Conservation (phyloP, 2,888 invertebrate species). For the Drosophila quinaria region DNA sequence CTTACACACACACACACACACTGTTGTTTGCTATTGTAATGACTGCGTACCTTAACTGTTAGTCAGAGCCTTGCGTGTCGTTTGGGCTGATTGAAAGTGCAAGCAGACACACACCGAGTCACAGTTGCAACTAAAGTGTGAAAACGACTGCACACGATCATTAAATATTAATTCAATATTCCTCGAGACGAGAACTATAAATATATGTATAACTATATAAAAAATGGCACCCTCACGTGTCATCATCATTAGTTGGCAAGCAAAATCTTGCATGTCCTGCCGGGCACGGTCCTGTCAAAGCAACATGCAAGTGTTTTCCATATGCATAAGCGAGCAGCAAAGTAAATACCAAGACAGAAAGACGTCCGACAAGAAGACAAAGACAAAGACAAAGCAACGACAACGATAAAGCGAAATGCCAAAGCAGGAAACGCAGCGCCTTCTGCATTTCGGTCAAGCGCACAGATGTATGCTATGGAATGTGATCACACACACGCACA, state of each 20-base stretch:
- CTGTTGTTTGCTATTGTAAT: slow-evolving; percentile 60
- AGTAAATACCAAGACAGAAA: slow-evolving; percentile 48
- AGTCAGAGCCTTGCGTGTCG: slow-evolving; percentile 66
- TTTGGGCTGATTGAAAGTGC: slow-evolving; percentile 68
- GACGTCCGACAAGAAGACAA: slow-evolving; percentile 21
- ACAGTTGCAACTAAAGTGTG: slow-evolving; percentile 65
- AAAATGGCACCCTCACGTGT: slow-evolving; percentile 4
- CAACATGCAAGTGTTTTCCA: slow-evolving; percentile 29
- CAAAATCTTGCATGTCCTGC: slow-evolving; percentile 60
- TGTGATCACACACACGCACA: slow-evolving; percentile 33
- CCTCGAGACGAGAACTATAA: slow-evolving; percentile 4
- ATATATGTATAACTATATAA: slow-evolving; percentile 9
- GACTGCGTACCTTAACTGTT: slow-evolving; percentile 37
- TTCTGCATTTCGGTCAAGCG: slow-evolving; percentile 73
- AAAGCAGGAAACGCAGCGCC: slow-evolving; percentile 47
- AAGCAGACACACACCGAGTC: slow-evolving; percentile 9
- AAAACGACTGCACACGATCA: slow-evolving; percentile 75
- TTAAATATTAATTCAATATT: slow-evolving; percentile 72
- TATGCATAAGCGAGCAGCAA: slow-evolving; percentile 52
- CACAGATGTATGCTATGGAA: slow-evolving; percentile 75
- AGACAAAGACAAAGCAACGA: slow-evolving; percentile 12
- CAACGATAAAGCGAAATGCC: slow-evolving; percentile 57
- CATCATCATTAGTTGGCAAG: slow-evolving; percentile 58
- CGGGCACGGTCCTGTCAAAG: slow-evolving; percentile 17
- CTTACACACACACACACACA: slow-evolving; percentile 55